Evolutionary conservation across 2,888 invertebrate species (phyloP), one percentile per base, ranked within the genome.

Genomic region (Corbicula japonica): DNA sequence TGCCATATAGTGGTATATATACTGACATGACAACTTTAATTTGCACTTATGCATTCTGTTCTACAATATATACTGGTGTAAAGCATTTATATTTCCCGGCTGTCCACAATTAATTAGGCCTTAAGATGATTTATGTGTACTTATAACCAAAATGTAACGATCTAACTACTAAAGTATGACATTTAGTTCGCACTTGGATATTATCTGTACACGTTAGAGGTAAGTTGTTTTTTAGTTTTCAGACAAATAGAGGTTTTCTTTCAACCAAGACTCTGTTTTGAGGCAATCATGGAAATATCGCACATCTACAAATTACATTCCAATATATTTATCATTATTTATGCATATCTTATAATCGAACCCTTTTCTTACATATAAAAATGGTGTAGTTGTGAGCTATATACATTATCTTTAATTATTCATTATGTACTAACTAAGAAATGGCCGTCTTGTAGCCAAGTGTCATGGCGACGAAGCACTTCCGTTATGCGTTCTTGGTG

Each of bases 81-180:
- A n/a, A n/a, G n/a, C n/a, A n/a, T n/a, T n/a, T n/a, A n/a, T n/a
- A n/a, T n/a, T n/a, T n/a, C n/a, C n/a, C 35, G 35, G 15, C n/a
- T 58, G 58, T 58, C 58, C 58, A 8, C 6, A 21, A 3, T 28
- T 58, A 58, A 58, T 35, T 58, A 35, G 58, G 58, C 15, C 30
- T 23, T 35, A 1, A 35, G 2, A 35, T 58, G 58, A 58, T 58
- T 34, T 58, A 58, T 58, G n/a, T 58, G 35, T 58, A 12, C 35
- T 58, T 58, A n/a, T 58, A n/a, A 35, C 35, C 21, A 34, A n/a
- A 21, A 21, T 35, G 1, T 35, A 58, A 8, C 10, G 1, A 21
- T 12, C 21, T 41, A n/a, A n/a, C n/a, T n/a, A n/a, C n/a, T n/a
- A n/a, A 58, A 21, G 21, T 4, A 56, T 10, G 30, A 12, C 2